A percentile compares a stretch with the other conserved stretches of the same genome.
phyloP scores from a whole-genome alignment of 2,113 vertebrate species.

The Arizona elegans region DNA sequence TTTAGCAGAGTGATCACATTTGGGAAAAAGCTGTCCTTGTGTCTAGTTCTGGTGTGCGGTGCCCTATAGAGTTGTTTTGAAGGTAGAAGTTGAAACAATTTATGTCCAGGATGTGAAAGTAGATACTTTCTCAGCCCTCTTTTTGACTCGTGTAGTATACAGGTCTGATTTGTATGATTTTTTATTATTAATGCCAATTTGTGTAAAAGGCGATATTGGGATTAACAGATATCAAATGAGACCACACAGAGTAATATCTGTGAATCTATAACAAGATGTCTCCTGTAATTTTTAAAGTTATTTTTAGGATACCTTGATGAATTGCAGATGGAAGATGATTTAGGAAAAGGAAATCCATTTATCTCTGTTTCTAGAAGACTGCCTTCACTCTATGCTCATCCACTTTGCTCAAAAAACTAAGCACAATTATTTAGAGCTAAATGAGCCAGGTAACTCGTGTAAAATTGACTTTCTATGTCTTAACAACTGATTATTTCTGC shows the following conservation, averaged over 20 bases:
- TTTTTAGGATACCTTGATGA: conserved; percentile 19
- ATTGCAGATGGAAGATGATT: neutral
- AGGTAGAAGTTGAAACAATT: too few species aligned
- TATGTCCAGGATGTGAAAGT: too few species aligned
- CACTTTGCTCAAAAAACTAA: neutral
- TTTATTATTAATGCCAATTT: conserved; percentile 29
- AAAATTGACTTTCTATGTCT: neutral
- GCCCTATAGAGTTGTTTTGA: too few species aligned
- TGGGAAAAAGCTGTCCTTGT: too few species aligned
- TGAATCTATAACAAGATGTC: neutral
- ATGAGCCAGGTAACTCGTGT: neutral
- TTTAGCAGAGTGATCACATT: too few species aligned
- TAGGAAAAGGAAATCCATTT: conserved; percentile 25
- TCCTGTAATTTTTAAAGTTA: neutral
- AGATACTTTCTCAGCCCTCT: too few species aligned
- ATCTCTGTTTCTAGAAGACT: neutral
- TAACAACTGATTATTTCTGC: neutral
- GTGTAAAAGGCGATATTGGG: conserved; percentile 42
- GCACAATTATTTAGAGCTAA: neutral
- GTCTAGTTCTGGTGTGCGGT: too few species aligned
- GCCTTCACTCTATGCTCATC: neutral
- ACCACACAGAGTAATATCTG: conserved; percentile 20
- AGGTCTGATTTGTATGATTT: too few species aligned
- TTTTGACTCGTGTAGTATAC: too few species aligned
- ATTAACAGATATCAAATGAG: conserved; percentile 44